Evolutionary conservation across 2,888 invertebrate species (phyloP).

Genomic region (Serripes groenlandicus): DNA sequence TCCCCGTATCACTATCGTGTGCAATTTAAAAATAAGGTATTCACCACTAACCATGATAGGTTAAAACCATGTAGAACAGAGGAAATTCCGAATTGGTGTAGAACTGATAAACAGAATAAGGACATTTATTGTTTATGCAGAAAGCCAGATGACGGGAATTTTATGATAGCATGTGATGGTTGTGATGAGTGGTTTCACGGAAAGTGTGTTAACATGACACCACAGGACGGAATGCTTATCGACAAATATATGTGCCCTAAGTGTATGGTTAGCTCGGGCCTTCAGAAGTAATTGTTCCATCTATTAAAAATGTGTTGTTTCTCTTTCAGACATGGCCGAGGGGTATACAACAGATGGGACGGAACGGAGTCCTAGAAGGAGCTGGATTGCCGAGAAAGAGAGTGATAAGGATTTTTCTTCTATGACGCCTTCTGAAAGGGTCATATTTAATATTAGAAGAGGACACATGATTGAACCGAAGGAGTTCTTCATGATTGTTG

Average conservation of each 20-base stretch:
- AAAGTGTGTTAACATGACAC: constrained; percentile 18
- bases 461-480: neutral
- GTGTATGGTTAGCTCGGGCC: neutral
- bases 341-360: neutral
- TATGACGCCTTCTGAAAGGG: constrained; percentile 8
- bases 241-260: constrained; percentile 4
- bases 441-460: neutral
- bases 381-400: neutral
- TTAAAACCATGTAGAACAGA: constrained; percentile 30
- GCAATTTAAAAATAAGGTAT: constrained; percentile 7
- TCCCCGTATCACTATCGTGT: constrained; percentile 47
- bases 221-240: neutral
- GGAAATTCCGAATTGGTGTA: constrained; percentile 24
- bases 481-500: neutral
- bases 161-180: constrained; percentile 10
- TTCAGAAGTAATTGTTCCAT: neutral
- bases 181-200: constrained; percentile 32
- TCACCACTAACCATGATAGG: constrained; percentile 46
- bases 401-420: too few species aligned
- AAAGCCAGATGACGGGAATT: neutral
- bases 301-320: too few species aligned
- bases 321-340: neutral
- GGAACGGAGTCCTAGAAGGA: constrained; percentile 6
- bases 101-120: too few species aligned
- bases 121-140: constrained; percentile 15